Conservation (phyloP, 2,888 invertebrate species). For the Orgyia antiqua region DNA sequence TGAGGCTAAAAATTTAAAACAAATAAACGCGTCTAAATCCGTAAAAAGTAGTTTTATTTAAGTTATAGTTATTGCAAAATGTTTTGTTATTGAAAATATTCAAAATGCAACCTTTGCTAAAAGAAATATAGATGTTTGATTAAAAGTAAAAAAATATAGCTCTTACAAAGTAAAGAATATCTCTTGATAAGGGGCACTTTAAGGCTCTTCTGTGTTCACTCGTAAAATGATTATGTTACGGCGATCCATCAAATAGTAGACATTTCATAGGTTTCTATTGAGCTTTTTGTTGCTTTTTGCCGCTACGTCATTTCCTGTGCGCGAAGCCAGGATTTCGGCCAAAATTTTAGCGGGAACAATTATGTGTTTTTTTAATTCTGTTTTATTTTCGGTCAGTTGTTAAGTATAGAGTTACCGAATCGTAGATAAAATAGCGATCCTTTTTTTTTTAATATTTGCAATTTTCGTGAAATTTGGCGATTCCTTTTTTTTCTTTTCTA, state of each 20-base stretch:
- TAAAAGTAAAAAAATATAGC: conserved; percentile 17
- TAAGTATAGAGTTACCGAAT: conserved; percentile 60
- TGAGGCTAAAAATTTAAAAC: too few relatives aligned
- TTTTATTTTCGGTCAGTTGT: conserved; percentile 60
- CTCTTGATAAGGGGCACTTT: conserved; percentile 73
- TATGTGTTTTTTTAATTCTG: conserved; percentile 54
- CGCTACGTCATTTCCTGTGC: conserved; percentile 70
- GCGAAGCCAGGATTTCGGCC: conserved; percentile 49
- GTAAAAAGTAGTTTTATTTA: too few relatives aligned
- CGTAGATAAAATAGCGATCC: conserved; percentile 39
- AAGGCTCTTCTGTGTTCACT: conserved; percentile 54
- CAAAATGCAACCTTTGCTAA: fast-evolving
- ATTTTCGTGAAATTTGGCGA: conserved; percentile 36
- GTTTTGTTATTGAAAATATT: too few relatives aligned
- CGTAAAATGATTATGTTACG: conserved; percentile 70
- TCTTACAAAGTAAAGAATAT: conserved; percentile 61
- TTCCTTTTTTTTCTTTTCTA: conserved; percentile 36
- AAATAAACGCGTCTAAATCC: too few relatives aligned
- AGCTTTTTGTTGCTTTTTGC: conserved; percentile 45
- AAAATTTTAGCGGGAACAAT: conserved; percentile 67
- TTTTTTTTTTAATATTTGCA: conserved; percentile 38
- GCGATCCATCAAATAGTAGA: conserved; percentile 70
- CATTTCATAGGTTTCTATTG: conserved; percentile 63
- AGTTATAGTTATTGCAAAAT: too few relatives aligned
- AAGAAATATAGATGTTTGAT: not conserved